These are phyloP conservation scores for Cryptocephalus primarius DNA, from an alignment of 2,888 invertebrate species.

Conservation along the genomic window DNA sequence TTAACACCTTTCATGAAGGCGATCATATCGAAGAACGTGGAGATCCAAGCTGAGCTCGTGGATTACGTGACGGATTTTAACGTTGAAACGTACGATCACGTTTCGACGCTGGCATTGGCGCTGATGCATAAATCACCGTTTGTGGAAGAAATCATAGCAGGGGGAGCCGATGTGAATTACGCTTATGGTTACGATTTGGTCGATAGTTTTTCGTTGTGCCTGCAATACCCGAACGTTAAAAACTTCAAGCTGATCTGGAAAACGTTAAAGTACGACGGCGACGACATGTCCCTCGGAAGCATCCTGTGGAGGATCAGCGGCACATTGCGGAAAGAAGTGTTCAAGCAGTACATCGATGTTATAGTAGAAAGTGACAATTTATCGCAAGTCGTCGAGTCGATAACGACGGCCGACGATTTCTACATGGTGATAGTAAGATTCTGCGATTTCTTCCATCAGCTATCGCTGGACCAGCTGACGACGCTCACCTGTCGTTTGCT, in stretches of 20 bases:
- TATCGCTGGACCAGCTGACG: constrained; percentile 12
- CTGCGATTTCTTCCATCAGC: constrained; percentile 11
- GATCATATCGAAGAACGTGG: constrained; percentile 11
- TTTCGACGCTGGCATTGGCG: constrained; percentile 17
- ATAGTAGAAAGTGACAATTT: constrained; percentile 19
- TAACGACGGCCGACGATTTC: constrained; percentile 14
- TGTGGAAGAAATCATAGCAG: constrained; percentile 18
- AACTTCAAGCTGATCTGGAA: constrained; percentile 19
- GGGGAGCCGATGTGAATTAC: constrained; percentile 21
- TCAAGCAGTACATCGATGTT: constrained; percentile 16
- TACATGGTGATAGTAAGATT: constrained; percentile 12
- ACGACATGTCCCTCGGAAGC: constrained; percentile 13
- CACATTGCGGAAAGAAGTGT: constrained; percentile 11
- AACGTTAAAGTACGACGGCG: constrained; percentile 16
- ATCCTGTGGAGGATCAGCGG: constrained; percentile 13
- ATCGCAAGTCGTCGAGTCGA: constrained; percentile 13
- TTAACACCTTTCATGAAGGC: constrained; percentile 24
- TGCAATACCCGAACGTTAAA: constrained; percentile 14
- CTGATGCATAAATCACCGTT: constrained; percentile 16
- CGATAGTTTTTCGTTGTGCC: constrained; percentile 15
- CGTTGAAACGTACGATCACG: constrained; percentile 14
- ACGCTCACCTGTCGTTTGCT: constrained; percentile 14
- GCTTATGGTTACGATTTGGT: constrained; percentile 12
- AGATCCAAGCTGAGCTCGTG: constrained; percentile 18
- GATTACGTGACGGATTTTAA: constrained; percentile 23